Base-by-base conservation (phyloP, 2,113 vertebrate genomes). In the Amphiprion ocellaris region DNA sequence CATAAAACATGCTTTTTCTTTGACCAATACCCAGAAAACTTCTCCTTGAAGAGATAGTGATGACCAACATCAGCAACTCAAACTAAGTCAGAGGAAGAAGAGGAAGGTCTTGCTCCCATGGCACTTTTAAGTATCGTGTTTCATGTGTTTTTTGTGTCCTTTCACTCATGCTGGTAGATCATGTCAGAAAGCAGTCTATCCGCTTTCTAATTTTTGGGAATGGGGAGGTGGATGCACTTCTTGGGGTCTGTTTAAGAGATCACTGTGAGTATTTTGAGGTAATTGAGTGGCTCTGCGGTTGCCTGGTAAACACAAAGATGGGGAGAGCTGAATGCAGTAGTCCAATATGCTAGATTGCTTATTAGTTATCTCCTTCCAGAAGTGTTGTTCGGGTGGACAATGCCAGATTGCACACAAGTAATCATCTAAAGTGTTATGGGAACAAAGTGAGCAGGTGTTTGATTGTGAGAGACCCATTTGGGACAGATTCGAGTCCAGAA, bases 361-460 rank as follows among this genome's bases (percentile, higher is more conserved):
- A 76, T 85, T 88, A 72, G 77, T 65, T 62, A 81, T 75, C 67
- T 75, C 56, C 28, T 75, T 88, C 73, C 83, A 90, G 82, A 71
- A 83, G 71, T 64, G 59, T 59, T 74, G 46, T 55, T 53, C 7
- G 47, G 53, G 55, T 77, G 72, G 73, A 77, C 66, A 58, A 47
- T 55, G 64, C 74, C 82, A 90, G 79, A 84, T 67, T 73, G 70
- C 56, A 60, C 84, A 79, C 56, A 65, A 83, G 74, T 82, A 89
- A 89, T 90, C 84, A 89, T 81, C 68, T 77, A 37, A 83, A 83
- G 87, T 83, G 82, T 78, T 74, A 1, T 2, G 73, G 84, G 79
- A 81, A 85, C 83, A 82, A 81, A 79, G 64, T 71, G 83, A 86
- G 84, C 86, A 87, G 86, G 89, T 90, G 86, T 89, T 85, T 39